phyloP scores from a whole-genome alignment of 2,113 vertebrate genomes.

The Tiliqua scincoides region DNA sequence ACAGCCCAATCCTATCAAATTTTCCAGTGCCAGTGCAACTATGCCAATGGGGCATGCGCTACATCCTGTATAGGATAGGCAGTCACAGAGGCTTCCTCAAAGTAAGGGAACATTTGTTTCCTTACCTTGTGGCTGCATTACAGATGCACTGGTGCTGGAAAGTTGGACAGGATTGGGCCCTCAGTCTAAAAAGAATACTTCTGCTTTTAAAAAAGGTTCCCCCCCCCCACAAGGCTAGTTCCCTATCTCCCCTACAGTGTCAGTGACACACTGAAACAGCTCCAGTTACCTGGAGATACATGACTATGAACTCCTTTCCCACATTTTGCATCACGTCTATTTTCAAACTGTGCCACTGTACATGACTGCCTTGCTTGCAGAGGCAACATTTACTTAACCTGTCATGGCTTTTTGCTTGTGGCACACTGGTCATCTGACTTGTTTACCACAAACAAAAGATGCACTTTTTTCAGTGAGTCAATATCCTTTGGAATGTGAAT shows the following conservation, averaged over 20 bases:
- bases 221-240: not conserved
- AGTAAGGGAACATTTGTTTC: too few species aligned
- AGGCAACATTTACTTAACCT: not conserved
- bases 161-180: too few species aligned
- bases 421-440: not conserved
- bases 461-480: not conserved
- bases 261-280: not conserved
- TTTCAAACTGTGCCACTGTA: not conserved
- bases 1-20: too few species aligned
- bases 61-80: too few species aligned
- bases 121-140: too few species aligned
- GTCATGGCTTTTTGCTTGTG: too few species aligned
- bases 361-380: not conserved
- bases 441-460: not conserved
- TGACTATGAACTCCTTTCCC: not conserved
- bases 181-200: too few species aligned
- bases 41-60: too few species aligned
- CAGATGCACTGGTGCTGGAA: too few species aligned
- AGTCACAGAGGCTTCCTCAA: too few species aligned
- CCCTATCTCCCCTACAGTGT: not conserved
- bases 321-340: not conserved
- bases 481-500: not conserved
- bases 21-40: too few species aligned
- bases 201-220: too few species aligned
- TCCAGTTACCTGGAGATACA: not conserved